Evolutionary conservation across 2,888 invertebrate genomes (phyloP), one percentile per base, ranked within the genome.

Genomic region (Eledona agricola): DNA sequence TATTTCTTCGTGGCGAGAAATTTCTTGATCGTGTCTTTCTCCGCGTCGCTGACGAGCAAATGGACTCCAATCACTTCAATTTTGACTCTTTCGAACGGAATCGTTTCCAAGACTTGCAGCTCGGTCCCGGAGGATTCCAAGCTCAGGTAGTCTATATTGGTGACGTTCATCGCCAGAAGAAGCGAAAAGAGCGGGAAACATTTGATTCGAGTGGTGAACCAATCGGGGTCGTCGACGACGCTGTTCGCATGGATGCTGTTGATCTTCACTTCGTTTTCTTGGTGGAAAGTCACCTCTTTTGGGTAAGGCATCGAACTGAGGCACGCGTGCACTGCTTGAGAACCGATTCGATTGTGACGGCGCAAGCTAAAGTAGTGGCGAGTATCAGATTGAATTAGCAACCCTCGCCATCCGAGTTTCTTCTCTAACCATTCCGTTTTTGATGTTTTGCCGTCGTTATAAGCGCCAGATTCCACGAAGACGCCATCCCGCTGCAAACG

Each of bases 151-250:
- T 88, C 84, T 12, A 90, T 81, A 22, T 77, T 78, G 4, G 86
- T 81, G 32, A 85, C 82, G 69, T 88, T 87, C 57, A 87, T 88
- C 31, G 92, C 92, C 64, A 89, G 76, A 72, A 93, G 79, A 57
- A 93, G 80, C 1, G 92, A 90, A 72, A 87, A 89, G 55, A 93
- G 79, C 46, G 93, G 93, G 72, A 92, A 90, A 77, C 93, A 93
- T 72, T 90, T 88, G 57, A 93, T 87, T 64, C 90, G 83, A 19
- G 89, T 86, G 35, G 83, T 80, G 74, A 87, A 86, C 78, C 80
- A 80, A 52, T 80, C 80, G 15, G 79, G 78, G 64, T 81, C 77
- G 64, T 81, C 80, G 45, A 81, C 78, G 37, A 79, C 67, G 61
- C 79, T 79, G 62, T 81, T 81, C 15, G 81, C 79, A 66, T 79